phyloP scores from a whole-genome alignment of 2,888 invertebrate species.

The Sabatieria punctata region DNA sequence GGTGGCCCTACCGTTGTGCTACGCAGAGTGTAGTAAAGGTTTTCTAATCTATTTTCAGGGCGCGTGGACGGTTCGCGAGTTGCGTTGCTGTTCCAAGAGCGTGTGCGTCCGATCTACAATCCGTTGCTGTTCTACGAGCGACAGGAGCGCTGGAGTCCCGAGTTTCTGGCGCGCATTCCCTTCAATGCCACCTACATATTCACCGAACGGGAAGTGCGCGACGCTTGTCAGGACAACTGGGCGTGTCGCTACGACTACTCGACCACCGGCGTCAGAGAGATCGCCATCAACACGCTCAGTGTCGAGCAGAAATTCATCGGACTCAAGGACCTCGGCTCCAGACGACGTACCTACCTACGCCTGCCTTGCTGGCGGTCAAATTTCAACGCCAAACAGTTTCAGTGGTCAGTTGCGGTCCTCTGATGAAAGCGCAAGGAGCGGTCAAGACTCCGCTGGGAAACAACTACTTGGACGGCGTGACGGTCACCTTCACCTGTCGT shows the following conservation, averaged over 20 bases:
- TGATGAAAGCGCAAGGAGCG: constrained; percentile 4
- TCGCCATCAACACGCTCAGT: constrained; percentile 3
- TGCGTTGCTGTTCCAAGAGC: constrained; percentile 19
- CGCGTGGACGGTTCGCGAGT: constrained; percentile 16
- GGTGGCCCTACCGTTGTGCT: too few relatives aligned
- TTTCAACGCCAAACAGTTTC: too few relatives aligned
- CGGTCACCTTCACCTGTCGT: constrained; percentile 5
- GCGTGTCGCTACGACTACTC: constrained; percentile 8
- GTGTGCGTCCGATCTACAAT: constrained; percentile 17
- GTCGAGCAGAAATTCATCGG: constrained; percentile 1
- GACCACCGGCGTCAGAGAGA: constrained; percentile 2
- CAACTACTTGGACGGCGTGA: constrained; percentile 7
- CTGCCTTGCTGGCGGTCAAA: too few relatives aligned
- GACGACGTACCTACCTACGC: too few relatives aligned
- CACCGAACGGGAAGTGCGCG: neutral
- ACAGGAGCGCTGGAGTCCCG: constrained; percentile 4
- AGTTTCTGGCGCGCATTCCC: constrained; percentile 1
- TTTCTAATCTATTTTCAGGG: constrained; percentile 13
- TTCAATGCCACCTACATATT: constrained; percentile 4
- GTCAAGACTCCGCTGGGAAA: constrained; percentile 6
- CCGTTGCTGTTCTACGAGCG: constrained; percentile 12
- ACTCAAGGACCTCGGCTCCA: neutral
- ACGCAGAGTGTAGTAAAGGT: too few relatives aligned
- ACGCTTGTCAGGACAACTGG: neutral
- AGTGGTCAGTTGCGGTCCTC: constrained; percentile 8